phyloP scores from a whole-genome alignment of 2,797 vertebrate species.

The Pangasius larnaudii region DNA sequence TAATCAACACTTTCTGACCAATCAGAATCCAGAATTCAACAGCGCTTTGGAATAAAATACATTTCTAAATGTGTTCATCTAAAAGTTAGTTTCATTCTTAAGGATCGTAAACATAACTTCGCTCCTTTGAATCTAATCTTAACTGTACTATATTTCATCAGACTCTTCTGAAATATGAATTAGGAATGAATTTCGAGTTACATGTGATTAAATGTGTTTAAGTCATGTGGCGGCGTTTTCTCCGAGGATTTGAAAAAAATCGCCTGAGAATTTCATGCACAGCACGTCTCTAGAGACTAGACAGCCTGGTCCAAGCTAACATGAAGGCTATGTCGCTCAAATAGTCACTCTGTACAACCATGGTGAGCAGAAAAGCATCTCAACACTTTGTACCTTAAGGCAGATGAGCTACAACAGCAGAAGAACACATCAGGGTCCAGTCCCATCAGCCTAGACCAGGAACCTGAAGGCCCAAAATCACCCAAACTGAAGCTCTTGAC shows the following conservation, averaged over 20 bases:
- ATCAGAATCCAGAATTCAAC: not conserved
- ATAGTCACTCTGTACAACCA: not conserved
- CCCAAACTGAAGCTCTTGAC: too few species aligned
- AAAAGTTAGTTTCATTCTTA: too few species aligned
- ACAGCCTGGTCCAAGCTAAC: not conserved
- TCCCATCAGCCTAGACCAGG: not conserved
- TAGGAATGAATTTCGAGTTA: not conserved
- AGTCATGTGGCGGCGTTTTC: too few species aligned
- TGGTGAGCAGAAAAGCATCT: not conserved
- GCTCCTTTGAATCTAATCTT: not conserved
- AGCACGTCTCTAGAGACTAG: not conserved
- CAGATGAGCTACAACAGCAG: not conserved
- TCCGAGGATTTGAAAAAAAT: too few species aligned
- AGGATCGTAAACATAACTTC: not conserved
- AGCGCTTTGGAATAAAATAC: not conserved
- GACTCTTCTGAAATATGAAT: not conserved
- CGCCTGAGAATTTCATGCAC: too few species aligned
- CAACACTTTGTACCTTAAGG: not conserved
- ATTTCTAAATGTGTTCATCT: too few species aligned
- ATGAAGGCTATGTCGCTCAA: not conserved
- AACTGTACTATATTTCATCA: not conserved
- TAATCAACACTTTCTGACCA: not conserved
- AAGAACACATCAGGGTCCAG: not conserved
- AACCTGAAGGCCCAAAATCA: not conserved
- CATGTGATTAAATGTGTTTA: too few species aligned